A percentile compares a stretch with the other conserved stretches of the same genome.
phyloP scores from a whole-genome alignment of 30 jellyfish, hydroid and myxozoan species.

The Rhopilema esculentum region DNA sequence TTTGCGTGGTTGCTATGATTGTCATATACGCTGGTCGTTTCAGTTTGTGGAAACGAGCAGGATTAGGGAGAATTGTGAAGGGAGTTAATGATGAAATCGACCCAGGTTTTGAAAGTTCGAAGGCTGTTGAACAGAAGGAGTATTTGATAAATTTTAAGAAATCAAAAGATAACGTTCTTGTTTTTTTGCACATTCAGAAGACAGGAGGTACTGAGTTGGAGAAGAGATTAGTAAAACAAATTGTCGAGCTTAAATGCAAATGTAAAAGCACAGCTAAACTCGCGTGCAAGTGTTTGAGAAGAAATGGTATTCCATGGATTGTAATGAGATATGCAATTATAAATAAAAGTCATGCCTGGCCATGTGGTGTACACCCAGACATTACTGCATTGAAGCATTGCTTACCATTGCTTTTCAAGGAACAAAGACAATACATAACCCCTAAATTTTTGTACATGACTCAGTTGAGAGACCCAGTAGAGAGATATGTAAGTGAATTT shows the following conservation, averaged over 20 bases:
- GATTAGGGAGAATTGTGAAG: too few species aligned
- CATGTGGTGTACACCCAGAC: conserved; percentile 98
- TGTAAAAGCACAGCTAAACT: too few species aligned
- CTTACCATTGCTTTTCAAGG: conserved; percentile 62
- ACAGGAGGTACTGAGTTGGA: conserved; percentile 93
- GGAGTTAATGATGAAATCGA: too few species aligned
- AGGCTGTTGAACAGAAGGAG: neutral
- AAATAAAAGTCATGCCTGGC: conserved; percentile 65
- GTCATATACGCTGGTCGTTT: neutral
- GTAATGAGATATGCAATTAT: conserved; percentile 77
- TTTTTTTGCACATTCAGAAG: conserved; percentile 88
- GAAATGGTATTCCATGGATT: conserved; percentile 76
- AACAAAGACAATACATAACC: neutral
- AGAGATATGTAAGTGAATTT: conserved; percentile 85
- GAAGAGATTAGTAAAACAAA: conserved; percentile 36
- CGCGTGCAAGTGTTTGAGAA: conserved; percentile 74
- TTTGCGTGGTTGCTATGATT: neutral
- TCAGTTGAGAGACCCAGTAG: conserved; percentile 81
- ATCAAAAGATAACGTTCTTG: conserved; percentile 32
- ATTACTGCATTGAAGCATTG: conserved; percentile 63
- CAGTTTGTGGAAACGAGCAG: neutral
- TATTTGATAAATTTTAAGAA: neutral
- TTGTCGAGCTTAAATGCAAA: conserved; percentile 59
- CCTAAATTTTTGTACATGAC: conserved; percentile 69
- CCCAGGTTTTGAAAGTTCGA: too few species aligned